Conservation (phyloP, 2,113 vertebrate genomes). For the Coregonus clupeaformis region DNA sequence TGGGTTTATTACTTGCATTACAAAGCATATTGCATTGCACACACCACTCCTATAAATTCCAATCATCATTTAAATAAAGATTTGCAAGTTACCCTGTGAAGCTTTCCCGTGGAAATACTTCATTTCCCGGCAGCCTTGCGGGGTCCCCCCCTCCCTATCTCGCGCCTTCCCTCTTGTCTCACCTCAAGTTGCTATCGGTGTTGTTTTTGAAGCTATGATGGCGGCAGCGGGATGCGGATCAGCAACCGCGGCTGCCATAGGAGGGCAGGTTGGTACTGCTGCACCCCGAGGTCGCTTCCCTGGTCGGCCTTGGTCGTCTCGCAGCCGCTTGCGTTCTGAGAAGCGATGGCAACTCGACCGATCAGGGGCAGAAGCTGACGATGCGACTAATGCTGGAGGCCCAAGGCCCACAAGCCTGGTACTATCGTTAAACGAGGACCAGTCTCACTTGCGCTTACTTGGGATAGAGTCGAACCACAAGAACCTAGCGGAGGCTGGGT, state of each 20-base stretch:
- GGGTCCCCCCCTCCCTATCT: constrained; percentile 71
- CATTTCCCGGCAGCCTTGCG: constrained; percentile 67
- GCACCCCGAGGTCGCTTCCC: constrained; percentile 88
- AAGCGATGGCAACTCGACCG: constrained; percentile 80
- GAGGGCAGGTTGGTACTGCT: constrained; percentile 74
- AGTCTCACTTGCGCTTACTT: constrained; percentile 82
- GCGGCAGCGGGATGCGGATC: constrained; percentile 86
- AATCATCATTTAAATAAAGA: neutral
- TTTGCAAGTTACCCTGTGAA: neutral
- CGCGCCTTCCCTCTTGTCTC: constrained; percentile 80
- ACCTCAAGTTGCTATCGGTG: constrained; percentile 69
- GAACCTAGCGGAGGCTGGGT: constrained; percentile 80
- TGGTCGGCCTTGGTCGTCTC: constrained; percentile 84
- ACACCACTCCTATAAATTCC: neutral
- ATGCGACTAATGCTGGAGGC: constrained; percentile 77
- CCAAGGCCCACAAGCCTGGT: constrained; percentile 81
- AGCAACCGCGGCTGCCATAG: constrained; percentile 85
- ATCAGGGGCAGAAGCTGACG: constrained; percentile 75
- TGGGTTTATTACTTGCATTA: neutral
- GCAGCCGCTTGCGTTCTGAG: constrained; percentile 79
- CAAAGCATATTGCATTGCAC: neutral
- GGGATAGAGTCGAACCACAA: constrained; percentile 83
- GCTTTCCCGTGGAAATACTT: constrained; percentile 59
- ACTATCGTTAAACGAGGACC: constrained; percentile 80
- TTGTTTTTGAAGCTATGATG: constrained; percentile 86